These are phyloP conservation scores for Hydropotes inermis DNA, from an alignment of 2,113 vertebrate genomes.

Conservation along the genomic window DNA sequence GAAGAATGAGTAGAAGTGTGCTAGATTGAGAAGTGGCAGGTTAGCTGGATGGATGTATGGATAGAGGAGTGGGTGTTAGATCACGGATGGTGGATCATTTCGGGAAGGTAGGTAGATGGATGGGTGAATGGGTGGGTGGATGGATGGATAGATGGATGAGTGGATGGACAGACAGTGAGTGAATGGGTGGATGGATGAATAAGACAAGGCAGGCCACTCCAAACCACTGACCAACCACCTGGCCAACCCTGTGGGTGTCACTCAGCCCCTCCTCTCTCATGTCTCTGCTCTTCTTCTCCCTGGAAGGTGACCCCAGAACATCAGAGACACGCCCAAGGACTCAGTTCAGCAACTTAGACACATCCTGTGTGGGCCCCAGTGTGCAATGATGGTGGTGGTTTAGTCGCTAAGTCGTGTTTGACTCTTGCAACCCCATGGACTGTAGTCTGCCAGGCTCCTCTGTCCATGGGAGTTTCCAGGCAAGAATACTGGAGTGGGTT, in stretches of 20 bases:
- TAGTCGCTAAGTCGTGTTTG: neutral
- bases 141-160: fast-evolving
- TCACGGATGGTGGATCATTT: no score
- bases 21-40: neutral
- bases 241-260: fast-evolving
- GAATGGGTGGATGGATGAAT: neutral
- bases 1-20: neutral
- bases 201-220: no score
- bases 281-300: neutral
- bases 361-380: neutral
- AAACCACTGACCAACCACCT: neutral
- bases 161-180: fast-evolving
- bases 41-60: neutral
- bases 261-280: fast-evolving
- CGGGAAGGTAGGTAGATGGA: neutral
- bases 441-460: neutral
- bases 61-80: neutral
- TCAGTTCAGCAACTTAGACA: neutral
- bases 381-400: neutral
- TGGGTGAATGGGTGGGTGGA: no score
- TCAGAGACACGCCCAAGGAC: neutral
- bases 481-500: neutral
- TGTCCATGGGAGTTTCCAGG: neutral
- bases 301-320: neutral
- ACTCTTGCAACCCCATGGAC: neutral